These are phyloP conservation scores for Megaceryle maxima DNA, from an alignment of 2,113 vertebrate genomes.

Conservation along the genomic window DNA sequence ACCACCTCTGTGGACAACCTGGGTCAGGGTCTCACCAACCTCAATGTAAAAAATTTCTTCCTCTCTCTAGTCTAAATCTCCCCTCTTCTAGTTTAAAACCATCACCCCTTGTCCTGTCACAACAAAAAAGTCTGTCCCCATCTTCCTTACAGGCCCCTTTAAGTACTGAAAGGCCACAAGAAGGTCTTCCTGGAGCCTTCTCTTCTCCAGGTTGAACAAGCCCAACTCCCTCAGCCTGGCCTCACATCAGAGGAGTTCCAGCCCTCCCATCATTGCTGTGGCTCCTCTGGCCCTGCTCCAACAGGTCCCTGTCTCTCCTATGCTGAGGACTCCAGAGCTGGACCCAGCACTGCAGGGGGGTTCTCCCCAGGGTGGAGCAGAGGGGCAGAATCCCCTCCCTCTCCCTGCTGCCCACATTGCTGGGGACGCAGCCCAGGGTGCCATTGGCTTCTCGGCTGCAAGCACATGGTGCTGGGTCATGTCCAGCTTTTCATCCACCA, in stretches of 20 bases:
- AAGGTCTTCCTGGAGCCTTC: background rate
- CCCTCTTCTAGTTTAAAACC: background rate
- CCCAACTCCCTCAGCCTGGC: background rate
- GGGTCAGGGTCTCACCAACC: background rate
- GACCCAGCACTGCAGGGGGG: too few species aligned
- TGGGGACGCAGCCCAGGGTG: too few species aligned
- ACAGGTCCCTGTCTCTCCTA: background rate
- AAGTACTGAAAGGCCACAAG: background rate
- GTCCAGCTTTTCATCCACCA: too few species aligned
- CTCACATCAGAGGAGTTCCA: background rate
- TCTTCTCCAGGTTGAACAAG: background rate
- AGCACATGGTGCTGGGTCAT: too few species aligned
- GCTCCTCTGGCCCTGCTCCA: background rate
- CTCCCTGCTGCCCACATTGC: too few species aligned
- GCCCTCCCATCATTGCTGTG: background rate
- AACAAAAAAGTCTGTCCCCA: background rate
- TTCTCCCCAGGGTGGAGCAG: too few species aligned
- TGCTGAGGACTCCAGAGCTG: too few species aligned
- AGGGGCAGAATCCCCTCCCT: too few species aligned
- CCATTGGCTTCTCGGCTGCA: too few species aligned
- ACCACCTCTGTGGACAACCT: background rate
- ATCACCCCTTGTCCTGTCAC: background rate
- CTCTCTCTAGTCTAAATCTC: background rate
- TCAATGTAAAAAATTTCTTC: background rate
- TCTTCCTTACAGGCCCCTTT: background rate